Evolutionary conservation across 2,797 vertebrate species (phyloP), one percentile per base, ranked within the genome.

Genomic region (Apodemus agrarius): DNA sequence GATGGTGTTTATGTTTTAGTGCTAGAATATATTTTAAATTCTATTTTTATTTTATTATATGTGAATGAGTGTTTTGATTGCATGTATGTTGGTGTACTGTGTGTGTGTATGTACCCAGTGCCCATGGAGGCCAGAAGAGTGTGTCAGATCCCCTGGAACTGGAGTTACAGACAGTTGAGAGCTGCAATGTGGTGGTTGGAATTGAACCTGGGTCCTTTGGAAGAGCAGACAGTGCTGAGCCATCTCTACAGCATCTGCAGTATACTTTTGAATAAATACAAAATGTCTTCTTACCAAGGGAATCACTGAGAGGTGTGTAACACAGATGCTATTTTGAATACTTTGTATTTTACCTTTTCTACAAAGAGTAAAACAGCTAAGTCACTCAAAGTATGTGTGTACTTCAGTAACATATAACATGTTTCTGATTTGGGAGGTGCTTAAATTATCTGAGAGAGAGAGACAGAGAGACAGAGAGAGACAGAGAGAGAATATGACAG

Each of bases 291-390:
- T 67, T 65, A 63, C 46, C 43, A n/a, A 86, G 43, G 63, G 83
- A 67, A 13, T 67, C 31, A n/a, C 31, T 24, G 6, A 5, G 8
- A 16, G 19, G 14, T 69, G 52, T 16, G 54, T 21, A 72, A 37
- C 31, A 26, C 76, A 29, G 54, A 52, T 80, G 22, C n/a, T 63
- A 11, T 57, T 79, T 22, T 81, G 72, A 90, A 3, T 54, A 63
- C 59, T 93, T 76, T 59, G 40, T 82, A 67, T 85, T 95, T 92
- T 94, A 78, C 54, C 37, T 85, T 96, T 82, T 83, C 85, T 24
- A 93, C 76, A 24, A 72, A 93, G 61, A 92, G 57, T 83, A 29
- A 79, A 26, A 40, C 37, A 24, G 49, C 16, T 46, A 43, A 81
- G 0, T 75, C 26, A 17, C 93, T 43, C 82, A 74, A 90, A 69